Evolutionary conservation across 2,888 invertebrate genomes (phyloP).

Genomic region (Alcis repandata): DNA sequence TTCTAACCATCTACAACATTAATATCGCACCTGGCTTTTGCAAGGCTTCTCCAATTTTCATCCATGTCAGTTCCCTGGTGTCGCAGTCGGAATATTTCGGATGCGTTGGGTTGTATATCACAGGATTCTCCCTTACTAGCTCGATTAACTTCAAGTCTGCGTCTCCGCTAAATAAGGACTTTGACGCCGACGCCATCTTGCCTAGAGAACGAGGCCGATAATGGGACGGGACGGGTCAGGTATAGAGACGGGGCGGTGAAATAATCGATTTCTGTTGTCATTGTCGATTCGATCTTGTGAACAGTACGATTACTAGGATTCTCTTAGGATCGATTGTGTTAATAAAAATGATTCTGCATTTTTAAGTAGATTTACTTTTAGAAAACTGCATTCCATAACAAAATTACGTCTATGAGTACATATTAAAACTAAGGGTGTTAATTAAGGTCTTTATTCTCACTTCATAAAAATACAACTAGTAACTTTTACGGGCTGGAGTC

Average conservation of each 20-base stretch:
- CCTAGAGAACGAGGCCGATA: constrained; percentile 27
- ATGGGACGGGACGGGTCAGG: constrained; percentile 45
- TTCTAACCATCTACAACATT: neutral
- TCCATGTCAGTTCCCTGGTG: constrained; percentile 75
- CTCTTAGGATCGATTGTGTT: neutral
- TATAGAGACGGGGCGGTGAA: constrained; percentile 27
- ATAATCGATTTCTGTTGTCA: constrained; percentile 1
- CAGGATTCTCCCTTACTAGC: constrained; percentile 68
- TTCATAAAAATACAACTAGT: neutral
- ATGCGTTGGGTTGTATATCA: constrained; percentile 71
- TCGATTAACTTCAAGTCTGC: constrained; percentile 67
- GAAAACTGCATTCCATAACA: too few species aligned
- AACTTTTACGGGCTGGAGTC: neutral
- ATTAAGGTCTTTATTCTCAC: neutral
- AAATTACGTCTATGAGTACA: too few species aligned
- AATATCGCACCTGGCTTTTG: constrained; percentile 66
- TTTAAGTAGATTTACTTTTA: neutral
- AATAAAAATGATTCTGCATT: neutral
- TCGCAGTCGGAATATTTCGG: constrained; percentile 71
- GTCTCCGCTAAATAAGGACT: constrained; percentile 1
- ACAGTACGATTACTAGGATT: neutral
- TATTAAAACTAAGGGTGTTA: too few species aligned
- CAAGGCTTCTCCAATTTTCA: constrained; percentile 74
- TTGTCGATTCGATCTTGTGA: constrained; percentile 1
- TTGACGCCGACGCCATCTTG: constrained; percentile 8